Evolutionary conservation across 1,140 invertebrate species (phyloP).

Genomic region (Scaptomyza pallida): DNA sequence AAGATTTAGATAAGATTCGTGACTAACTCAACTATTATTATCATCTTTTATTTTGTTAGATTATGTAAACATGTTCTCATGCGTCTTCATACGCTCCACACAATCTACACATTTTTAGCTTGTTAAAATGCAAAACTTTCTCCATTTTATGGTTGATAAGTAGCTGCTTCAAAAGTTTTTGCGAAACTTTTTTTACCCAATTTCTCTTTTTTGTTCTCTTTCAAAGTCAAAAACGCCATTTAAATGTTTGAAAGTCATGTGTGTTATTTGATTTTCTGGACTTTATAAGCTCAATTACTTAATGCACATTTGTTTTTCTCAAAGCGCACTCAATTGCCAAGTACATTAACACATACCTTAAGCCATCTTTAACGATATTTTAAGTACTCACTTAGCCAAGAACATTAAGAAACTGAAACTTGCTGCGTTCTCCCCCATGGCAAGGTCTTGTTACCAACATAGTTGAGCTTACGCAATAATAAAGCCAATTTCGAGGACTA

Average conservation of each 20-base stretch:
- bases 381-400: constrained; percentile 33
- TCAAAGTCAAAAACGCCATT: too few relatives aligned
- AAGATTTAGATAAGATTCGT: too few relatives aligned
- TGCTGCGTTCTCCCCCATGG: constrained; percentile 9
- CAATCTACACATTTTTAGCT: not conserved
- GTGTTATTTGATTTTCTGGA: too few relatives aligned
- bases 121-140: not conserved
- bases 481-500: constrained; percentile 38
- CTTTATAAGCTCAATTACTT: not conserved
- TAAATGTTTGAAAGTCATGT: not conserved
- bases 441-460: not conserved
- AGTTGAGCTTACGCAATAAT: constrained; percentile 15
- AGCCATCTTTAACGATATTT: constrained; percentile 22
- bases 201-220: not conserved
- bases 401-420: constrained; percentile 38
- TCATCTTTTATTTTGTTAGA: too few relatives aligned
- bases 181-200: not conserved
- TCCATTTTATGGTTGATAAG: not conserved
- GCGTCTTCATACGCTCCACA: not conserved
- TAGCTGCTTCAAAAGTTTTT: not conserved
- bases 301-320: not conserved
- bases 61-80: too few relatives aligned
- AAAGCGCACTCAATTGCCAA: not conserved
- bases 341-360: constrained; percentile 41
- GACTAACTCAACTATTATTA: too few relatives aligned